A percentile compares a stretch with the other conserved stretches of the same genome.
Evolutionary conservation across 2,888 invertebrate genomes (phyloP).

Genomic region (Ligdia adustata): DNA sequence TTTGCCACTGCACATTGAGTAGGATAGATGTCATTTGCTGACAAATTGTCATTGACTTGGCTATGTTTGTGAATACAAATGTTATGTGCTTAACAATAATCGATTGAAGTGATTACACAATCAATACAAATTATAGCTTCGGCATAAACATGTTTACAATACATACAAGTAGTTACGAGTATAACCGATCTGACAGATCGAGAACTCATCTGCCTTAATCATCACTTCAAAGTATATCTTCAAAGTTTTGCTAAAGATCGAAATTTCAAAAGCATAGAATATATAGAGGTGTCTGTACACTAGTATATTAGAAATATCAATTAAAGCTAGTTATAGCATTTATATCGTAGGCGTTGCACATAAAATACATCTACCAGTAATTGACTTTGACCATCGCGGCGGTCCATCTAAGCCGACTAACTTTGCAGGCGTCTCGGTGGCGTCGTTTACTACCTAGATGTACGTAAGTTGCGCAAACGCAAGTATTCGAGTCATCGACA

Average conservation of each 20-base stretch:
- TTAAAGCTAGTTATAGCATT: no score
- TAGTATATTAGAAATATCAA: no score
- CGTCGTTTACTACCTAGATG: constrained; percentile 28
- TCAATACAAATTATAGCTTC: neutral
- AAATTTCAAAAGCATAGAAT: no score
- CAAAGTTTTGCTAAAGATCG: no score
- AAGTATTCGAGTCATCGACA: constrained; percentile 63
- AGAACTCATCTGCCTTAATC: no score
- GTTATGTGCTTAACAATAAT: no score
- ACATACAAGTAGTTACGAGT: no score
- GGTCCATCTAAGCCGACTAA: constrained; percentile 19
- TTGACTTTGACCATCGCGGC: constrained; percentile 16
- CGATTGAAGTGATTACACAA: constrained; percentile 5
- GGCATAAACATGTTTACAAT: neutral
- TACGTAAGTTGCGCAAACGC: constrained; percentile 56
- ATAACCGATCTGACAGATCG: no score
- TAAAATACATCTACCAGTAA: constrained; percentile 5
- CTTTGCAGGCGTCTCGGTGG: constrained; percentile 12
- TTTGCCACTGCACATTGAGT: neutral
- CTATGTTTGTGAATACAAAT: constrained; percentile 9
- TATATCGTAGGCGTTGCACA: no score
- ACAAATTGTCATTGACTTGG: constrained; percentile 3
- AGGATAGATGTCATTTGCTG: constrained; percentile 3
- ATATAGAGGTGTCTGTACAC: no score
- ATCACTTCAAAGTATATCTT: no score